These are phyloP conservation scores for Ametastegia equiseti DNA, from an alignment of 2,888 invertebrate genomes.

Conservation along the genomic window DNA sequence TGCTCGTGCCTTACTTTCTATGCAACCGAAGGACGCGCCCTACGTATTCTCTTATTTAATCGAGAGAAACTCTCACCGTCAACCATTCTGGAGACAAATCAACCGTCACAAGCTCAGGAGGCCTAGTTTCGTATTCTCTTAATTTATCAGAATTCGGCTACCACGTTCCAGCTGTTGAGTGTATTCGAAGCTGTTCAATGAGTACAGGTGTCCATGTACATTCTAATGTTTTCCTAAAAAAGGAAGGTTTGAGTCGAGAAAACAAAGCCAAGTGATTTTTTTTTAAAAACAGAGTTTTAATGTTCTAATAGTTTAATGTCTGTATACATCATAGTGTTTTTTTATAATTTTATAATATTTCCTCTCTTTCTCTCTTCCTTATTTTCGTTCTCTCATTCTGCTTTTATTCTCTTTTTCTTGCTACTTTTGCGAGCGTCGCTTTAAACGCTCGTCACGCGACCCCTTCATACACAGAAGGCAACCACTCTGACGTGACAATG, in stretches of 20 bases:
- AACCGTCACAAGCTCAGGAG: neutral
- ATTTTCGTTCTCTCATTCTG: constrained; percentile 46
- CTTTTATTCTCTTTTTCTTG: constrained; percentile 27
- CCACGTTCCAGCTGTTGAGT: neutral
- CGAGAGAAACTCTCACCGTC: no score
- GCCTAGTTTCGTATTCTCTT: neutral
- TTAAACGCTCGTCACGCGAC: neutral
- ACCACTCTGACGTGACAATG: constrained; percentile 11
- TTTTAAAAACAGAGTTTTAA: constrained; percentile 70
- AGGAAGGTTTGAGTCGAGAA: constrained; percentile 6
- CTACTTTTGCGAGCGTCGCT: neutral
- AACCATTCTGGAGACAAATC: no score
- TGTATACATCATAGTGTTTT: constrained; percentile 68
- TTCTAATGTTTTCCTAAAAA: constrained; percentile 2
- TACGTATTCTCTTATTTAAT: no score
- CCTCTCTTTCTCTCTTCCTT: constrained; percentile 43
- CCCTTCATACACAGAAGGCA: constrained; percentile 18
- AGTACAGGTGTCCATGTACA: neutral
- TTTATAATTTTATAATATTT: constrained; percentile 40
- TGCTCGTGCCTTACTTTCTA: no score
- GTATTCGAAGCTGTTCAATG: neutral
- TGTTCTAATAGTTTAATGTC: constrained; percentile 69
- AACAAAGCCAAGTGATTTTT: constrained; percentile 43
- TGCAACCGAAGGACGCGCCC: no score
- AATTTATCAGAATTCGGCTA: neutral